A percentile compares a stretch with the other conserved stretches of the same genome.
phyloP scores from a whole-genome alignment of 2,797 vertebrate species.

The Pempheris klunzingeri region DNA sequence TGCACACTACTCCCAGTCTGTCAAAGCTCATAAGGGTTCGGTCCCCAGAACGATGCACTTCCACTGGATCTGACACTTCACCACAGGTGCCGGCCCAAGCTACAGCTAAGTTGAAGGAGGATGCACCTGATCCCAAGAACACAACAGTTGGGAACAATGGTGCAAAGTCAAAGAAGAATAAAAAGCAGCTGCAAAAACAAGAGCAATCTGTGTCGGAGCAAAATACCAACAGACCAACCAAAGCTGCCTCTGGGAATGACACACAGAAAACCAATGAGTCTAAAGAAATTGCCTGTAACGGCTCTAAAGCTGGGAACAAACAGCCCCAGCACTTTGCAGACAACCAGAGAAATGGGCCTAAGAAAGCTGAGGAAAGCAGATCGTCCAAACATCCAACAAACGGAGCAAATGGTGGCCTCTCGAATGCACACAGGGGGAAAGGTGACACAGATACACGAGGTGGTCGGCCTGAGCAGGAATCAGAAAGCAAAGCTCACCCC shows the following conservation, averaged over 20 bases:
- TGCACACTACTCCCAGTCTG: conserved; percentile 91
- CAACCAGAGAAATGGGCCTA: conserved; percentile 76
- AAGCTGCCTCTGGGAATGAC: conserved; percentile 74
- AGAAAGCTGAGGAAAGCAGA: conserved; percentile 81
- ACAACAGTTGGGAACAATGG: conserved; percentile 62
- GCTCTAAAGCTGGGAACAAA: conserved; percentile 77
- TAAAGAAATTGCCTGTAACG: conserved; percentile 70
- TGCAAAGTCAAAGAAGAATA: conserved; percentile 91
- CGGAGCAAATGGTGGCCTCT: conserved; percentile 68
- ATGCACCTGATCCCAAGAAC: conserved; percentile 80
- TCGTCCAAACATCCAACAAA: conserved; percentile 71
- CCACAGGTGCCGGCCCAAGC: conserved; percentile 76
- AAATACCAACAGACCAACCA: conserved; percentile 68
- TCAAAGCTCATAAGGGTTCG: conserved; percentile 95
- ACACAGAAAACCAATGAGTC: conserved; percentile 76
- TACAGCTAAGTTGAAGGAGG: conserved; percentile 82
- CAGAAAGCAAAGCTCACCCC: conserved; percentile 74
- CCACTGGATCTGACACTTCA: conserved; percentile 68
- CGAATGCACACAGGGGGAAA: conserved; percentile 74
- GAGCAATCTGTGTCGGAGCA: conserved; percentile 76
- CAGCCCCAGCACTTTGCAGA: conserved; percentile 74
- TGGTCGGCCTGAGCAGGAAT: conserved; percentile 78
- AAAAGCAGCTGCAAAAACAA: conserved; percentile 88
- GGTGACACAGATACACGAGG: conserved; percentile 76
- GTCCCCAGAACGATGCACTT: conserved; percentile 90